Conservation (phyloP, 2,888 invertebrate species). For the Drosophila neoperkinsi region DNA sequence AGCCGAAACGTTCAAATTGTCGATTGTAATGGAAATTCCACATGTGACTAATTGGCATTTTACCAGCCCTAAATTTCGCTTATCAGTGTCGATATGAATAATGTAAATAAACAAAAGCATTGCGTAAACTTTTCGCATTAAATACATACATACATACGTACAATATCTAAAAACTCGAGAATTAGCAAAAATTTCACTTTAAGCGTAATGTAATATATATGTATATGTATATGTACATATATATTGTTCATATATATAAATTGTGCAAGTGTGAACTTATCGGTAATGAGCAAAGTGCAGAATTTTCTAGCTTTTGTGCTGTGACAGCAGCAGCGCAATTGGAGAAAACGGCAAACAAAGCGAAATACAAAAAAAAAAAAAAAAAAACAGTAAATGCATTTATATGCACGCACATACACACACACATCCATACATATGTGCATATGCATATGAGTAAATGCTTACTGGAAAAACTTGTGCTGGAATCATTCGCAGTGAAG, state of each 20-base stretch:
- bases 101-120: background rate
- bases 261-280: constrained; percentile 34
- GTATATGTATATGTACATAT: too few relatives aligned
- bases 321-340: constrained; percentile 19
- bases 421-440: background rate
- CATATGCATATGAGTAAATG: background rate
- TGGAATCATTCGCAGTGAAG: constrained; percentile 24
- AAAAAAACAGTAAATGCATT: constrained; percentile 6
- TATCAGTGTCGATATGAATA: constrained; percentile 5
- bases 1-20: background rate
- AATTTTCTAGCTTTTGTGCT: constrained; percentile 16
- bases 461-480: constrained; percentile 27
- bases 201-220: background rate
- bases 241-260: too few relatives aligned
- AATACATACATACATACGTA: background rate
- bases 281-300: constrained; percentile 52
- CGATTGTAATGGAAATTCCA: background rate
- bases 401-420: constrained; percentile 1
- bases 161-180: background rate
- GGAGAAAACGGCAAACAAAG: constrained; percentile 10
- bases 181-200: background rate
- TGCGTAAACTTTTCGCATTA: background rate
- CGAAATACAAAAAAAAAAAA: background rate
- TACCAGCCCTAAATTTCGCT: background rate
- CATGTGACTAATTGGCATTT: background rate